These are phyloP conservation scores for Drosophila hamatofila DNA, from an alignment of 2,888 invertebrate genomes.

Conservation along the genomic window DNA sequence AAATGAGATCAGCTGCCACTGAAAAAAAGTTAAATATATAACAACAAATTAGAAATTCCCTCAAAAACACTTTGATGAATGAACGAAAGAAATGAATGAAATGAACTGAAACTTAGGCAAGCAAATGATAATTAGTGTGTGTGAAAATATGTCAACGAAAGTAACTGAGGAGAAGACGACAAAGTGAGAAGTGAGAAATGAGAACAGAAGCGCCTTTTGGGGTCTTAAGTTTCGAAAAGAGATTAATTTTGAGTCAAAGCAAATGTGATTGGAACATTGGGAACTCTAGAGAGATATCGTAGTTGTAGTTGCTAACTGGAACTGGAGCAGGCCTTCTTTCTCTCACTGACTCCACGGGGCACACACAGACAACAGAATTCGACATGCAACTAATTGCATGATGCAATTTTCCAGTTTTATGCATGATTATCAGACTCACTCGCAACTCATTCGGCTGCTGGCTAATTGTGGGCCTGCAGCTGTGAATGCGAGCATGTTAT, in stretches of 20 bases:
- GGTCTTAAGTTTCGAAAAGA: conserved; percentile 55
- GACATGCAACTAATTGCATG: conserved; percentile 63
- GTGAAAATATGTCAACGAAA: conserved; percentile 75
- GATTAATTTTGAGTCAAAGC: conserved; percentile 29
- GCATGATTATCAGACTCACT: conserved; percentile 26
- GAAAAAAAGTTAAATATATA: conserved; percentile 39
- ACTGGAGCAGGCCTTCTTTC: conserved; percentile 19
- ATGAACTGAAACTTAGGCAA: conserved; percentile 40
- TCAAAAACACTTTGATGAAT: conserved; percentile 42
- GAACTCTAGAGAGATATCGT: conserved; percentile 18
- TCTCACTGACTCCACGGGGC: conserved; percentile 47
- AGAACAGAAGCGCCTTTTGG: conserved; percentile 37
- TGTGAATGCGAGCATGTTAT: conserved; percentile 45
- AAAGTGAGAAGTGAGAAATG: conserved; percentile 23
- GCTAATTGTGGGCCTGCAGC: conserved; percentile 44
- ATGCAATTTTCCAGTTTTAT: conserved; percentile 55
- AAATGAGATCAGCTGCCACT: conserved; percentile 70
- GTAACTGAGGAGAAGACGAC: conserved; percentile 39
- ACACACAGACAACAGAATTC: conserved; percentile 33
- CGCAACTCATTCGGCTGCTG: conserved; percentile 8
- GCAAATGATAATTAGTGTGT: conserved; percentile 60
- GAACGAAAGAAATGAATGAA: conserved; percentile 41
- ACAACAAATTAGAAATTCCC: conserved; percentile 30
- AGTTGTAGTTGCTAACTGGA: conserved; percentile 6
- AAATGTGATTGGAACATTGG: conserved; percentile 62